These are phyloP conservation scores for Potamarius usumacintae DNA, from an alignment of 2,113 vertebrate genomes.

Conservation along the genomic window DNA sequence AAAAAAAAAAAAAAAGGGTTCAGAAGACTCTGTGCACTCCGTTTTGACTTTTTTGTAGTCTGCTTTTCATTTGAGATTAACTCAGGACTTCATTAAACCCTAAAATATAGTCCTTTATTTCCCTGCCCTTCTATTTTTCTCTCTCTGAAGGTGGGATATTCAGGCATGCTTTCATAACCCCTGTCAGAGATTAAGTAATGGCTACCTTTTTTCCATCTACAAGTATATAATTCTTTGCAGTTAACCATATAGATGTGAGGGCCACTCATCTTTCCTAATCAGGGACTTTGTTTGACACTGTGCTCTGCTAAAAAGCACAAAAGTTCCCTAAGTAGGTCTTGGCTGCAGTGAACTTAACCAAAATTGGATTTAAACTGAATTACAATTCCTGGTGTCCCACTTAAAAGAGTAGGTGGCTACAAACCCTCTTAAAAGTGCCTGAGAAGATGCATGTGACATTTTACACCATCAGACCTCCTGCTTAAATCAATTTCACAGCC, in stretches of 20 bases:
- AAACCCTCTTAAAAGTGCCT: neutral
- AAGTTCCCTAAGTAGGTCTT: slow-evolving; percentile 21
- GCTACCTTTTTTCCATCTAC: neutral
- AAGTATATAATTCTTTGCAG: neutral
- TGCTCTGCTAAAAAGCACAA: slow-evolving; percentile 4
- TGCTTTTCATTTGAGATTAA: neutral
- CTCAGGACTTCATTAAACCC: neutral
- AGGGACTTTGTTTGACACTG: slow-evolving; percentile 23
- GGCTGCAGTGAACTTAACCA: slow-evolving; percentile 30
- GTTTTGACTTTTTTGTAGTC: neutral
- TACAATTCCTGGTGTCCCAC: slow-evolving; percentile 34
- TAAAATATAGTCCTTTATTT: neutral
- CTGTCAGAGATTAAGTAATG: slow-evolving; percentile 20
- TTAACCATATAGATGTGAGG: slow-evolving; percentile 1
- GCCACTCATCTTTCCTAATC: slow-evolving; percentile 7
- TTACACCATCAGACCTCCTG: neutral
- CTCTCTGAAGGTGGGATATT: slow-evolving; percentile 1
- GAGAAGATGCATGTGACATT: neutral
- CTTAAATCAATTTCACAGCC: slow-evolving; percentile 10
- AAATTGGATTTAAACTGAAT: slow-evolving; percentile 30
- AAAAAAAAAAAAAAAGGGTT: neutral
- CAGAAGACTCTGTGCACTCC: neutral
- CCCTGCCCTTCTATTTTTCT: slow-evolving; percentile 11
- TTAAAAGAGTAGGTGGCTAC: neutral
- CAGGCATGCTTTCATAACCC: slow-evolving; percentile 10